Evolutionary conservation across 2,888 invertebrate species (phyloP).

Genomic region (Oligia fasciuncula): DNA sequence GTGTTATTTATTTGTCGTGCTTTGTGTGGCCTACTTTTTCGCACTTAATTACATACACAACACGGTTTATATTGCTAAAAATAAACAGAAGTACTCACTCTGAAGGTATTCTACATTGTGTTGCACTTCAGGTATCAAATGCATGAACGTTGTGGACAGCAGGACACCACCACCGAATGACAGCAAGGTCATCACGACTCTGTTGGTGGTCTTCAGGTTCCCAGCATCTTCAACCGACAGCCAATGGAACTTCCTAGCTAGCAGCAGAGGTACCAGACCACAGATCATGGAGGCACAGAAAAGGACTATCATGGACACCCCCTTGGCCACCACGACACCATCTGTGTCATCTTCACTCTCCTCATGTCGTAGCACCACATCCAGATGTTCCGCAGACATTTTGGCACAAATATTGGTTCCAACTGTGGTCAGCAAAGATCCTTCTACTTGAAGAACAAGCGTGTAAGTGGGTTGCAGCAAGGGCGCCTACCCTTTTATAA

Average conservation of each 20-base stretch:
- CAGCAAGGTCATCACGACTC: constrained; percentile 91
- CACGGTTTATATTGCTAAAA: not conserved
- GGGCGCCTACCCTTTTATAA: constrained; percentile 82
- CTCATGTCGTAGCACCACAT: constrained; percentile 67
- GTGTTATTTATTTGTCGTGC: constrained; percentile 5
- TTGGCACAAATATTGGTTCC: constrained; percentile 50
- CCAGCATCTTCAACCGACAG: constrained; percentile 85
- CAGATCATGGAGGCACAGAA: constrained; percentile 93
- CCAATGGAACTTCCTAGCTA: constrained; percentile 92
- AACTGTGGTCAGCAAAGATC: constrained; percentile 38
- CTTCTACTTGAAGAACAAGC: constrained; percentile 53
- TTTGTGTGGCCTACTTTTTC: constrained; percentile 7
- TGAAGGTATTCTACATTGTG: constrained; percentile 92
- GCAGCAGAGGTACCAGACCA: constrained; percentile 93
- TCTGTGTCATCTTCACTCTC: constrained; percentile 75
- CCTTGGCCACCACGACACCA: constrained; percentile 92
- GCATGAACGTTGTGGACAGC: constrained; percentile 94
- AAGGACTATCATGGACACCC: constrained; percentile 94
- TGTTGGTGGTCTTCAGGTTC: constrained; percentile 86
- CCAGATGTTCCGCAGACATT: constrained; percentile 69
- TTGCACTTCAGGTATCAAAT: constrained; percentile 94
- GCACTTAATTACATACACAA: not conserved
- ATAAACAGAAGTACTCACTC: constrained; percentile 76
- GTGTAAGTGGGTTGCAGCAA: constrained; percentile 71
- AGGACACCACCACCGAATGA: constrained; percentile 97